Base-by-base conservation (phyloP, 2,113 vertebrate genomes). In the Eclectus roratus region DNA sequence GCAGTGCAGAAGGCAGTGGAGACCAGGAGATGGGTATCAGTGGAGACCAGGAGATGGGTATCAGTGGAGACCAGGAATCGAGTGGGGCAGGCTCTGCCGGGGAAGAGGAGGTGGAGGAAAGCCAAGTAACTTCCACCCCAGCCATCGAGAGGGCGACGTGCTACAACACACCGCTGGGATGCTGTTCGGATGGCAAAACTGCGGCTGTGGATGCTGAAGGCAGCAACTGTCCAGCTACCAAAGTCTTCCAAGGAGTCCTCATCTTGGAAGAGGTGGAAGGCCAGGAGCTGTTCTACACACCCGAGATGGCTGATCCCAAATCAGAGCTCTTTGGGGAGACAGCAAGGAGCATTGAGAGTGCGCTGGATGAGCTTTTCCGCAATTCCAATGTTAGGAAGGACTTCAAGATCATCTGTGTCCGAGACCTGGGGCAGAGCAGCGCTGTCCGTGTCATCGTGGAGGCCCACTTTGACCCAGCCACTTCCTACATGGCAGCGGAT, bases 291-390 rank as follows among this genome's bases (percentile, higher is more conserved):
- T 99, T 99, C 98, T 99, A 99, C 98, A 99, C 99, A 0, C 98
- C 99, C 0, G 99, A 99, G 98, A 99, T 99, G 99, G 98, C 99
- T 0, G 99, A 99, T 78, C 99, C 99, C 86, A 99, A 99, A 94
- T 99, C 99, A 0, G 99, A 99, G 97, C 98, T 99, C 81, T 99
- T 99, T 21, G 99, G 99, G 66, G 99, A 99, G 98, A 99, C 98
- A 0, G 99, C 99, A 56, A 98, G 99, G 86, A 99, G 99, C 98
- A 99, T 99, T 3, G 99, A 99, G 97, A 98, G 98, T 0, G 98
- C 98, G 15, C 98, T 99, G 95, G 99, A 99, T 3, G 99, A 99
- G 95, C 98, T 99, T 47, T 99, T 99, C 98, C 98, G 98, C 49
- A 98, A 98, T 56, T 99, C 99, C 0, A 98, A 98, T 0, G 98